Percentiles rank a stretch among this genome's conserved stretches.
phyloP scores from a whole-genome alignment of 2,888 invertebrate genomes.

The Minunthozetes semirufus region DNA sequence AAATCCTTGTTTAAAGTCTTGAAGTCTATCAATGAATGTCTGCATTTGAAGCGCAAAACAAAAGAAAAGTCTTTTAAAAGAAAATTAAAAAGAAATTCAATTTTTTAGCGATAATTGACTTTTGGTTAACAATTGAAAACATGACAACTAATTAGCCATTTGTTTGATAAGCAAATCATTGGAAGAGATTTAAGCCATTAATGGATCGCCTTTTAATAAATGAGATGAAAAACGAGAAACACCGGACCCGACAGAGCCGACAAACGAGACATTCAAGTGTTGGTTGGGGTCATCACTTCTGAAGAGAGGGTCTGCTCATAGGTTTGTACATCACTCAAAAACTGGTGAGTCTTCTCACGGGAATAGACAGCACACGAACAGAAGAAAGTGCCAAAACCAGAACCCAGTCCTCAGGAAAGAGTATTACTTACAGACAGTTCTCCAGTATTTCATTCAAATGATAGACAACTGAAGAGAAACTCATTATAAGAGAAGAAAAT shows the following conservation, averaged over 20 bases:
- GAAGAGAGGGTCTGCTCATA: not conserved
- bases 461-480: not conserved
- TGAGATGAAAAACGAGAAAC: not conserved
- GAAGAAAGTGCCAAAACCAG: not conserved
- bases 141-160: not conserved
- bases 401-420: not conserved
- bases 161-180: not conserved
- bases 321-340: not conserved
- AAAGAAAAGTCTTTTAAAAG: not conserved
- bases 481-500: not conserved
- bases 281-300: slow-evolving; percentile 1
- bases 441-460: not conserved
- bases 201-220: not conserved
- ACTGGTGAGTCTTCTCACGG: not conserved
- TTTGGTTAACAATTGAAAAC: slow-evolving; percentile 4
- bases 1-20: too few relatives aligned
- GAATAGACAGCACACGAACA: not conserved
- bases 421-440: not conserved
- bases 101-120: not conserved
- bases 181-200: not conserved
- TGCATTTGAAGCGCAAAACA: too few relatives aligned
- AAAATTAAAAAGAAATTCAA: not conserved
- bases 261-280: not conserved
- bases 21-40: too few relatives aligned
- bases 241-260: not conserved